Percentiles rank a stretch among this genome's conserved stretches.
phyloP scores from a whole-genome alignment of 2,113 vertebrate species.

The Taurulus bubalis region DNA sequence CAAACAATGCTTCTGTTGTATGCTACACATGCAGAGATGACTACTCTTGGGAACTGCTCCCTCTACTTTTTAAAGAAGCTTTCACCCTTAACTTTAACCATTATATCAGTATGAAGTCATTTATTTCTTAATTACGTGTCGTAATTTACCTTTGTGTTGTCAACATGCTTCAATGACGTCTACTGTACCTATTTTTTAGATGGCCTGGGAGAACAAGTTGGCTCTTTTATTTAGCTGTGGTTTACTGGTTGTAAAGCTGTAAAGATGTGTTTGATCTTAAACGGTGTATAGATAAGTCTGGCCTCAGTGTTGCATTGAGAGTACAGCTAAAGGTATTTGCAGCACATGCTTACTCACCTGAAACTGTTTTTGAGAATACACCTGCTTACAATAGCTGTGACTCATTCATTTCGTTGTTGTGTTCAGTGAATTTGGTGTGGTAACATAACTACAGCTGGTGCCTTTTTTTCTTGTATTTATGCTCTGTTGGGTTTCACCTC shows the following conservation, averaged over 20 bases:
- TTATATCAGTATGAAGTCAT: background rate
- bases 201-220: background rate
- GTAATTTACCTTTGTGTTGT: background rate
- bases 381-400: slow-evolving; percentile 1
- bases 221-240: background rate
- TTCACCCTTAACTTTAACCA: background rate
- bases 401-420: slow-evolving; percentile 4
- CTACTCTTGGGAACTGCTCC: background rate
- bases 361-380: slow-evolving; percentile 14
- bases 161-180: background rate
- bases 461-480: background rate
- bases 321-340: background rate
- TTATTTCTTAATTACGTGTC: background rate
- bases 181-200: background rate
- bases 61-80: slow-evolving; percentile 6
- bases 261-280: background rate
- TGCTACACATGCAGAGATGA: slow-evolving; percentile 6
- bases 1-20: background rate
- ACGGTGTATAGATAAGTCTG: background rate
- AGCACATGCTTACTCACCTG: background rate
- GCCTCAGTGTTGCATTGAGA: background rate
- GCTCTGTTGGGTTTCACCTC: slow-evolving; percentile 6
- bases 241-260: background rate
- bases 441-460: slow-evolving; percentile 5
- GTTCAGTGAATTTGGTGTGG: background rate